These are phyloP conservation scores for Hyperoplus immaculatus DNA, from an alignment of 2,797 vertebrate genomes.

Conservation along the genomic window DNA sequence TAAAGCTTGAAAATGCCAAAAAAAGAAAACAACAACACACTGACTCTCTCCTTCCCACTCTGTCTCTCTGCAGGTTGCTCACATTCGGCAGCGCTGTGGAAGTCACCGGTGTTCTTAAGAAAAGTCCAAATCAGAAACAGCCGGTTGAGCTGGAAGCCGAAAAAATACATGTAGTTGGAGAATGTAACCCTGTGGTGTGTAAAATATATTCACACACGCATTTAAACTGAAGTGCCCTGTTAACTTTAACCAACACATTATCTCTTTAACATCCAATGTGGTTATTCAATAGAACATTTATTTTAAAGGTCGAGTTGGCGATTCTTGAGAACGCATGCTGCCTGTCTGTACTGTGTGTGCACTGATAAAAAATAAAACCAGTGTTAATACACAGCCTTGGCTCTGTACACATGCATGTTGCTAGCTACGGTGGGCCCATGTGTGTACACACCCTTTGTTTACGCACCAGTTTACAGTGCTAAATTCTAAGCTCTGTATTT, in stretches of 20 bases:
- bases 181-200: constrained; percentile 89
- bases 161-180: constrained; percentile 88
- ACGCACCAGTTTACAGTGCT: too few relatives aligned
- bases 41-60: background rate
- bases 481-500: too few relatives aligned
- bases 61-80: constrained; percentile 81
- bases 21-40: background rate
- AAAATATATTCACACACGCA: background rate
- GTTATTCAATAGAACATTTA: background rate
- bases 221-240: background rate
- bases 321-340: too few relatives aligned
- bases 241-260: background rate
- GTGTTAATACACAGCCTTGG: too few relatives aligned
- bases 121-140: constrained; percentile 89
- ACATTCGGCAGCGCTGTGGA: constrained; percentile 93
- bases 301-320: too few relatives aligned
- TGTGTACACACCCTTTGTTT: too few relatives aligned
- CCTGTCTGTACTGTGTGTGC: too few relatives aligned
- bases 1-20: too few relatives aligned
- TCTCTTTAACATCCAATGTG: background rate
- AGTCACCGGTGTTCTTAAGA: constrained; percentile 88
- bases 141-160: constrained; percentile 91
- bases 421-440: too few relatives aligned
- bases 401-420: too few relatives aligned
- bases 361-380: too few relatives aligned